Conservation (phyloP, 2,888 invertebrate species). For the Bombylius discolor region DNA sequence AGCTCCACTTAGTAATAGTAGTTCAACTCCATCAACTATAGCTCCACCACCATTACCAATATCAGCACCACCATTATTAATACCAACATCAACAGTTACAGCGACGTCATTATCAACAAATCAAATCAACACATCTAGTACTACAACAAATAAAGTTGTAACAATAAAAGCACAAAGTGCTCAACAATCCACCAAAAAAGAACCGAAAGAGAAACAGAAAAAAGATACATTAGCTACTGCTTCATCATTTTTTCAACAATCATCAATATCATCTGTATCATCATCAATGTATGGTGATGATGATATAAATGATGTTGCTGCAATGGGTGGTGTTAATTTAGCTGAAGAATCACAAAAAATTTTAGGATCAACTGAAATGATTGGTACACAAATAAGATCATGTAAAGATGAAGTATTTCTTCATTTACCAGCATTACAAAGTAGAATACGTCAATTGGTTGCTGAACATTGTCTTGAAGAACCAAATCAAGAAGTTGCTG, state of each 20-base stretch:
- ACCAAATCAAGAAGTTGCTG: slow-evolving; percentile 70
- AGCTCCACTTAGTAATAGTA: not conserved
- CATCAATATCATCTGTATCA: slow-evolving; percentile 33
- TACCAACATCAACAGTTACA: slow-evolving; percentile 1
- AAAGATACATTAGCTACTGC: slow-evolving; percentile 38
- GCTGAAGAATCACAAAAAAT: slow-evolving; percentile 93
- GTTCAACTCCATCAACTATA: slow-evolving; percentile 6
- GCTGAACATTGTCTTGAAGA: slow-evolving; percentile 71
- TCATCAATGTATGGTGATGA: slow-evolving; percentile 63
- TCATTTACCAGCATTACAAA: slow-evolving; percentile 60
- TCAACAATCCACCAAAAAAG: slow-evolving; percentile 38
- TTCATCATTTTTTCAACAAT: slow-evolving; percentile 41
- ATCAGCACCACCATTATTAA: slow-evolving; percentile 26
- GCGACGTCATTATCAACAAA: slow-evolving; percentile 16
- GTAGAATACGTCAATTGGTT: slow-evolving; percentile 62
- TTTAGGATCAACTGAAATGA: slow-evolving; percentile 76
- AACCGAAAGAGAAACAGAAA: slow-evolving; percentile 66
- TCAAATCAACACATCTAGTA: slow-evolving; percentile 13
- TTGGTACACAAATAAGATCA: slow-evolving; percentile 76
- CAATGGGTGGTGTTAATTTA: slow-evolving; percentile 97
- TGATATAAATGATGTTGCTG: slow-evolving; percentile 96
- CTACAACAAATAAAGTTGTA: slow-evolving; percentile 17
- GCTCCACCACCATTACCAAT: slow-evolving; percentile 14
- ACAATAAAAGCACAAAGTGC: slow-evolving; percentile 34
- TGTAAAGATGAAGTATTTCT: slow-evolving; percentile 89